phyloP scores from a whole-genome alignment of 2,888 invertebrate genomes.

The Torymus aiolomorphi region DNA sequence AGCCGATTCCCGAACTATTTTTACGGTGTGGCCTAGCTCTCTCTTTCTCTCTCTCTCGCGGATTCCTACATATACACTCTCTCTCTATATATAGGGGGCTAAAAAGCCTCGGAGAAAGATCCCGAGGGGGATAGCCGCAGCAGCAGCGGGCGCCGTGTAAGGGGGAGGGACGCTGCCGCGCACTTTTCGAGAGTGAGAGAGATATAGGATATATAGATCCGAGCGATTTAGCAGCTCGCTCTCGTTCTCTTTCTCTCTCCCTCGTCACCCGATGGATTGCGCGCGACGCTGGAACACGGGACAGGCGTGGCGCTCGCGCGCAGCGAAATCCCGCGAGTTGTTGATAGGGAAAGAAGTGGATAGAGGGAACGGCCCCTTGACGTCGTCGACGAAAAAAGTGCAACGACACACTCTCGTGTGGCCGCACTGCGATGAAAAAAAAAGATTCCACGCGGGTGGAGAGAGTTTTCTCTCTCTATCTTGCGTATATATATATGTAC shows the following conservation, averaged over 20 bases:
- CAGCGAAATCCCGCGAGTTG: slow-evolving; percentile 65
- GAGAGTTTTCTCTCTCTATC: background rate
- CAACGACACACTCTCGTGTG: background rate
- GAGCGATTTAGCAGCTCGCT: slow-evolving; percentile 28
- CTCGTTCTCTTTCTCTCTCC: no score
- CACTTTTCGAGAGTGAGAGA: slow-evolving; percentile 32
- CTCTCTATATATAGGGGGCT: background rate
- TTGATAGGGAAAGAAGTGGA: slow-evolving; percentile 58
- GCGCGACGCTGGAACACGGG: slow-evolving; percentile 62
- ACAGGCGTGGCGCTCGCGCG: slow-evolving; percentile 69
- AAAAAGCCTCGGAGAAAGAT: slow-evolving; percentile 35
- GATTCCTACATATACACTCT: no score
- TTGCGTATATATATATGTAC: background rate
- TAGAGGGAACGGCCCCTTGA: slow-evolving; percentile 11
- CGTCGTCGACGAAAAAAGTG: slow-evolving; percentile 34
- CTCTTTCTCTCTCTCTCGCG: background rate
- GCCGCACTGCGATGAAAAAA: background rate
- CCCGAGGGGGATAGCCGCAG: slow-evolving; percentile 39
- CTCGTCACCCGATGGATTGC: no score
- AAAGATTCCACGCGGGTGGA: slow-evolving; percentile 2
- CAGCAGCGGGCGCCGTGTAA: background rate
- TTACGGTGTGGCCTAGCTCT: slow-evolving; percentile 52
- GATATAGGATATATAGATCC: background rate
- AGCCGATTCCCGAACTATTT: slow-evolving; percentile 61
- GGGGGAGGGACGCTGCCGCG: slow-evolving; percentile 22